Percentiles rank a stretch among this genome's conserved stretches.
Evolutionary conservation across 1,140 invertebrate genomes (phyloP).

Genomic region (Rhysida immarginata): DNA sequence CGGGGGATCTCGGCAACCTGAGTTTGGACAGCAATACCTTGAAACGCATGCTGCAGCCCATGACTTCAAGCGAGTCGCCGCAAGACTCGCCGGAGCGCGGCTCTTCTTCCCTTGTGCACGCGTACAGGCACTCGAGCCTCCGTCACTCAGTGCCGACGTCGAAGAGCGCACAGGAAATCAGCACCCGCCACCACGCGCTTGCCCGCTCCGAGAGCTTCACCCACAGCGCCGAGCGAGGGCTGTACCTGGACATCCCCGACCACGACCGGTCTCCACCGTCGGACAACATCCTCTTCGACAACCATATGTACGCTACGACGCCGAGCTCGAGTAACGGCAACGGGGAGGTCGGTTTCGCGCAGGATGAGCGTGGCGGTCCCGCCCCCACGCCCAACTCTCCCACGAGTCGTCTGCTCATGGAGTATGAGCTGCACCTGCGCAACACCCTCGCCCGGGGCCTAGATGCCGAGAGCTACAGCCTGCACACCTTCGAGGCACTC

Average conservation of each 20-base stretch:
- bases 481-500: constrained; percentile 83
- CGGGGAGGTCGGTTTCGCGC: not conserved
- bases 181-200: not conserved
- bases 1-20: constrained; percentile 27
- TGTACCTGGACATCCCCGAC: constrained; percentile 59
- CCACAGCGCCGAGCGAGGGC: constrained; percentile 31
- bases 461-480: constrained; percentile 84
- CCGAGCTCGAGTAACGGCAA: constrained; percentile 53
- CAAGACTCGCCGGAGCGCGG: constrained; percentile 43
- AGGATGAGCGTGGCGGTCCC: constrained; percentile 12
- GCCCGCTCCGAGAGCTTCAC: constrained; percentile 19
- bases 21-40: constrained; percentile 63
- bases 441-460: constrained; percentile 87
- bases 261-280: constrained; percentile 70
- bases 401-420: constrained; percentile 65
- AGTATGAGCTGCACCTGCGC: constrained; percentile 87
- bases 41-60: constrained; percentile 79
- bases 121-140: constrained; percentile 1
- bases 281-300: constrained; percentile 82
- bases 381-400: constrained; percentile 50
- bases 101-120: constrained; percentile 1
- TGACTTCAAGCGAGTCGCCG: constrained; percentile 45
- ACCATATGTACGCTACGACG: constrained; percentile 82
- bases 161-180: not conserved
- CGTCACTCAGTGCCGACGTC: not conserved